Conservation (phyloP, 2,888 invertebrate species). For the Troides oblongomaculatus region DNA sequence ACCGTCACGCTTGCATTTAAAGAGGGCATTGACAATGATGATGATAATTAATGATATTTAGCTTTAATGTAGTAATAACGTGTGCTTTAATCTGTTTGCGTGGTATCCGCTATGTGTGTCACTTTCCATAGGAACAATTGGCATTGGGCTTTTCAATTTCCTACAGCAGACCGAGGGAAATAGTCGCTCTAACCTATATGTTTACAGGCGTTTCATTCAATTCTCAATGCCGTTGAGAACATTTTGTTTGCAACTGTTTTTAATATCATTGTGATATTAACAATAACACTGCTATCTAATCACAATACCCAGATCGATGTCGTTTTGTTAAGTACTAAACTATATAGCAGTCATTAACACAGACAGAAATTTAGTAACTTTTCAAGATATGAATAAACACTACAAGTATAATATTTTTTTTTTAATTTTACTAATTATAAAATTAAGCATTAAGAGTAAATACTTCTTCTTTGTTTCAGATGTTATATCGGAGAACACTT, state of each 20-base stretch:
- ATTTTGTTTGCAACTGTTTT: neutral
- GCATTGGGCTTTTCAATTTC: constrained; percentile 24
- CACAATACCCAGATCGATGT: neutral
- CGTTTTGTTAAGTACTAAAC: no score
- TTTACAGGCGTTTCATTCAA: neutral
- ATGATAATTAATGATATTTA: no score
- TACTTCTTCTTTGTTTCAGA: constrained; percentile 60
- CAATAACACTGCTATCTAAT: neutral
- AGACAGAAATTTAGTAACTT: no score
- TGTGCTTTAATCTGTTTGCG: constrained; percentile 9
- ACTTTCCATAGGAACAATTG: constrained; percentile 16
- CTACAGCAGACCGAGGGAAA: constrained; percentile 12
- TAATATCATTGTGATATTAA: neutral
- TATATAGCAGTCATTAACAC: no score
- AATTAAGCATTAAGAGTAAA: neutral
- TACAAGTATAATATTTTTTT: no score
- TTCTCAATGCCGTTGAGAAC: neutral
- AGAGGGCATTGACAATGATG: no score
- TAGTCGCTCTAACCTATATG: constrained; percentile 12
- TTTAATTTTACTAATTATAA: no score
- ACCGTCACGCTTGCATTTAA: no score
- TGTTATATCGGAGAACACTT: constrained; percentile 66
- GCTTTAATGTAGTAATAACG: neutral
- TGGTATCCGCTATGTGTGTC: constrained; percentile 4
- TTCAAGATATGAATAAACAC: no score